Evolutionary conservation across 2,797 vertebrate species (phyloP).

Genomic region (Dryobates pubescens): DNA sequence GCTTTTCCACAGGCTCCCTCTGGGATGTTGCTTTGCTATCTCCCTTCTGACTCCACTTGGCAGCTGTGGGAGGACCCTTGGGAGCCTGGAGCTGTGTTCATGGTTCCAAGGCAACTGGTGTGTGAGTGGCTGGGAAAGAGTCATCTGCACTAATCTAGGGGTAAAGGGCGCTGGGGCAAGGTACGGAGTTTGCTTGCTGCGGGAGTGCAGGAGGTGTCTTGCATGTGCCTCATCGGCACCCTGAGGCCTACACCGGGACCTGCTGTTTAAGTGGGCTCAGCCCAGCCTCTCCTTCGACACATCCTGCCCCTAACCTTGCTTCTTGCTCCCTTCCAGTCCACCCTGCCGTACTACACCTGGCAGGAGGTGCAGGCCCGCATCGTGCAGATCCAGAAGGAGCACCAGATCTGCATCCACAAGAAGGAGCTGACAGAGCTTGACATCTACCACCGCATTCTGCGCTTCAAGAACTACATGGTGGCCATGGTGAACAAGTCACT

Average conservation of each 20-base stretch:
- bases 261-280: too few relatives aligned
- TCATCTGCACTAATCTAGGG: not conserved
- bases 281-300: fast-evolving
- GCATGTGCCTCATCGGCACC: not conserved
- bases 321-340: constrained; percentile 73
- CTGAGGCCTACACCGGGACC: too few relatives aligned
- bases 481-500: constrained; percentile 99
- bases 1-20: not conserved
- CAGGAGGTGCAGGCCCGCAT: constrained; percentile 97
- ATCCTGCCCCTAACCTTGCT: not conserved
- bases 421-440: constrained; percentile 95
- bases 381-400: constrained; percentile 98
- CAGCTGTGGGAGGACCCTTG: not conserved
- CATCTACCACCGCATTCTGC: constrained; percentile 97
- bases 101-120: not conserved
- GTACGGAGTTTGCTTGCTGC: not conserved
- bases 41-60: not conserved
- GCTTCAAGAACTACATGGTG: constrained; percentile 99
- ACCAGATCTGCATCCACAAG: constrained; percentile 99
- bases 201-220: fast-evolving
- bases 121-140: not conserved
- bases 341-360: constrained; percentile 96
- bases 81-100: not conserved
- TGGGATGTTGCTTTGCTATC: not conserved
- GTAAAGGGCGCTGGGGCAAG: not conserved